Evolutionary conservation across 2,888 invertebrate genomes (phyloP), one percentile per base, ranked within the genome.

Genomic region (Kuschelorhynchus macadamiae): DNA sequence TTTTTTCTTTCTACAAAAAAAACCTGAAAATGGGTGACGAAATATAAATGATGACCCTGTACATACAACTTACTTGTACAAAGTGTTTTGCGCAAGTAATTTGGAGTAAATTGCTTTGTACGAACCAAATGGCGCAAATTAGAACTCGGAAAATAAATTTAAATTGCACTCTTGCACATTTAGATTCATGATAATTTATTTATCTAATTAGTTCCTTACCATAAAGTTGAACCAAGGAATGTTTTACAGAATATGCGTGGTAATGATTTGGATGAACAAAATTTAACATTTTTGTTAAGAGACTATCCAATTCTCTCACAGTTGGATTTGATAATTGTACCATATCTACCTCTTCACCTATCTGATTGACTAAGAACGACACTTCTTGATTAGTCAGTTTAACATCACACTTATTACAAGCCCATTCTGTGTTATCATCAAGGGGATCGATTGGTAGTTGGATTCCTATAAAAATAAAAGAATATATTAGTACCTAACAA

Each of bases 191-290:
- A n/a, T n/a, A n/a, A n/a, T n/a, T n/a, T n/a, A n/a, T n/a, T n/a
- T n/a, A n/a, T n/a, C n/a, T n/a, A n/a, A n/a, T n/a, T n/a, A n/a
- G n/a, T 14, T 42, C 5, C 61, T 53, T 49, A 69, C 69, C 69
- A 52, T 71, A 71, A 1, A 71, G 53, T 44, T 71, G 70, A 4
- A 71, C 67, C 25, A 71, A 55, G n/a, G 70, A 71, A 64, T 71
- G 70, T 36, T 67, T 71, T n/a, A 71, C 87, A 0, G 92, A 89
- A 77, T 93, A 93, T 72, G 92, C 86, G 75, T 94, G 93, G 80
- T 93, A 95, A 83, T 95, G 95, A 79, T 93, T 90, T 0, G 92
- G 91, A 83, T 95, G 95, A 61, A 95, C 84, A 74, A 95, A 91
- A 69, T 88, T 89, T 1, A 90, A 87, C 55, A 94, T 83, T 74